Base-by-base conservation (phyloP, 2,888 invertebrate genomes). In the Chrysolina oricalcia region DNA sequence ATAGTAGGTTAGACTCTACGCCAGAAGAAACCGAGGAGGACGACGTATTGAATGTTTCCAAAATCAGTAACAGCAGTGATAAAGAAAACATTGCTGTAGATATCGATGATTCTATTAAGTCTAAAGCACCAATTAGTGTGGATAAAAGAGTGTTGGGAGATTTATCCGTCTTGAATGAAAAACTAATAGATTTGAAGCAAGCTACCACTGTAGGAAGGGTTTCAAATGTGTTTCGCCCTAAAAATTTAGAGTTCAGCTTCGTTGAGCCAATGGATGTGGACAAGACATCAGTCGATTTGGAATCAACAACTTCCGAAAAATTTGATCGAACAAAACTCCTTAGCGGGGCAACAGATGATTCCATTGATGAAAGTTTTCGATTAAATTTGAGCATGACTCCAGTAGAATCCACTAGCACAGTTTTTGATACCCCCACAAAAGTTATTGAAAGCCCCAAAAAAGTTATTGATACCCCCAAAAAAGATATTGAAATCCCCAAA, bases 221-320 rank as follows among this genome's bases (percentile, higher is more conserved):
- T 53, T 79, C 81, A 13, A 79, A 82, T 71, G 83, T 82, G 11
- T 82, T 83, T 66, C 75, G 76, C 15, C 80, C 82, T 8, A 81
- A 78, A 63, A 74, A 75, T 50, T 72, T 72, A 4, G 78, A 82
- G 1, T 74, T 63, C 23, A 82, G 81, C 71, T 82, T 81, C 68
- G 48, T 71, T 21, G 82, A 83, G 74, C 81, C 82, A 5, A 83
- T 83, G 83, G 82, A 82, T 48, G 81, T 83, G 2, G 83, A 83
- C 72, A 77, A 75, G 46, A 70, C 65, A 23, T 13, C 62, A 9
- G 43, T 73, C 1, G 50, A 64, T 23, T 63, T 74, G 27, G 72
- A 75, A 23, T 66, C 63, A 59, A 53, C 78, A 35, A 62, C 53
- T 53, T 19, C 66, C 10, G 75, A 78, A 21, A 71, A 72, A 68